These are phyloP conservation scores for Hozukius guyotensis DNA, from an alignment of 2,797 vertebrate species.

Conservation along the genomic window DNA sequence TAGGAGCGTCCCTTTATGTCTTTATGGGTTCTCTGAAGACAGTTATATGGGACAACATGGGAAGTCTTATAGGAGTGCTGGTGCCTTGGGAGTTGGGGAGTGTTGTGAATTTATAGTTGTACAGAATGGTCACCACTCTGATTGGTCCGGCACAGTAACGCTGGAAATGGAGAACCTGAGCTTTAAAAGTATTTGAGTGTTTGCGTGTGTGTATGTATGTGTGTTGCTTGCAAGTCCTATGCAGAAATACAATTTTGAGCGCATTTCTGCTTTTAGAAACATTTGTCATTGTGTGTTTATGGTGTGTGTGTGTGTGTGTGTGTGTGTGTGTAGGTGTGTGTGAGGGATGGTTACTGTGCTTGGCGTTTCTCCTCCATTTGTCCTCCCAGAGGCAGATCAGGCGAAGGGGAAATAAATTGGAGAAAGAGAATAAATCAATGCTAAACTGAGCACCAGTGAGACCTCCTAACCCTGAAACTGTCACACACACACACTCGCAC, in stretches of 20 bases:
- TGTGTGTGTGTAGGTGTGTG: conserved; percentile 1
- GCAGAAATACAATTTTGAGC: conserved; percentile 51
- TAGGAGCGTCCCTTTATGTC: conserved; percentile 75
- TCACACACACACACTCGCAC: conserved; percentile 47
- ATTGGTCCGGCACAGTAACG: conserved; percentile 43
- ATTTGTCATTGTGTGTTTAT: conserved; percentile 44
- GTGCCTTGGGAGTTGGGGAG: conserved; percentile 61
- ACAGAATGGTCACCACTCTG: conserved; percentile 53
- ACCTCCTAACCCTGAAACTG: conserved; percentile 76
- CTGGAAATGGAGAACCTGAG: conserved; percentile 26
- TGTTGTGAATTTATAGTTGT: conserved; percentile 68
- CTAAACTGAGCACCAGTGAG: conserved; percentile 80
- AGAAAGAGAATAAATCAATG: conserved; percentile 84
- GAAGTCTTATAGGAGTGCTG: conserved; percentile 69
- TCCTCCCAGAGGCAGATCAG: conserved; percentile 80
- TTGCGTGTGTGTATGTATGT: conserved; percentile 1
- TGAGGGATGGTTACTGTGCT: conserved; percentile 57
- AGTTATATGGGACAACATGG: conserved; percentile 76
- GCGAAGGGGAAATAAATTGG: conserved; percentile 80
- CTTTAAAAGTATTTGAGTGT: conserved; percentile 7
- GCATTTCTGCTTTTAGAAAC: conserved; percentile 33
- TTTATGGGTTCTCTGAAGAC: conserved; percentile 76
- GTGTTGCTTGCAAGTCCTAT: not conserved
- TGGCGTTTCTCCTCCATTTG: conserved; percentile 80
- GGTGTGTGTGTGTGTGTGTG: conserved; percentile 8